These are phyloP conservation scores for Balaeniceps rex DNA, from an alignment of 2,113 vertebrate genomes.

Conservation along the genomic window DNA sequence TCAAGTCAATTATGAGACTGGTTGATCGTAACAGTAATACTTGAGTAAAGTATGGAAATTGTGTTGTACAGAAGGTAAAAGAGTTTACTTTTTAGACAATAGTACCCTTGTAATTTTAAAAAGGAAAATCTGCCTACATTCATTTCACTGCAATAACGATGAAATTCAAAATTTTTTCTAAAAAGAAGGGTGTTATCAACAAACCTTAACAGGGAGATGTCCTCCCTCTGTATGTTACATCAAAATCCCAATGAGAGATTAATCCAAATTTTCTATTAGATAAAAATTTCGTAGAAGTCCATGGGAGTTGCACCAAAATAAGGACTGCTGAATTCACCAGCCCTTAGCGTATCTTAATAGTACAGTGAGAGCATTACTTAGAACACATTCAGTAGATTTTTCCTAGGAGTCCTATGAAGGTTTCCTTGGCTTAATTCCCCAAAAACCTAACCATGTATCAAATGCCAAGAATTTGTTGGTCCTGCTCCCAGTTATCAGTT, in stretches of 20 bases:
- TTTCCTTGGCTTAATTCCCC: not conserved
- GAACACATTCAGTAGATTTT: not conserved
- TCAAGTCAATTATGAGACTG: not conserved
- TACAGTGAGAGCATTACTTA: not conserved
- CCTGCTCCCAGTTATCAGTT: conserved; percentile 14
- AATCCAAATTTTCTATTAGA: not conserved
- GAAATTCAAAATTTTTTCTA: not conserved
- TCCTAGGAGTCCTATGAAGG: not conserved
- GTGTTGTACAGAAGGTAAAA: not conserved
- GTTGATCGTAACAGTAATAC: not conserved
- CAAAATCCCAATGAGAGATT: not conserved
- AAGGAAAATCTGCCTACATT: not conserved
- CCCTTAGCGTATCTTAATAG: not conserved
- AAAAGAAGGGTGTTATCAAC: not conserved
- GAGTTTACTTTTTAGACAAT: not conserved
- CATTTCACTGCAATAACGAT: not conserved
- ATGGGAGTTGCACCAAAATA: not conserved
- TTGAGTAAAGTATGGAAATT: not conserved
- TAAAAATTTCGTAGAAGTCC: not conserved
- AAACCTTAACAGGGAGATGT: not conserved
- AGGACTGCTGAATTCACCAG: not conserved
- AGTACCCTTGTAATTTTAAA: not conserved
- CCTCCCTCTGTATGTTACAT: not conserved
- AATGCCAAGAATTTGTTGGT: conserved; percentile 24
- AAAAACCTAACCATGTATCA: not conserved